Percentiles rank a stretch among this genome's conserved stretches.
These are phyloP conservation scores for Heliconius melpomene DNA, from an alignment of 1,140 invertebrate genomes.

Conservation along the genomic window DNA sequence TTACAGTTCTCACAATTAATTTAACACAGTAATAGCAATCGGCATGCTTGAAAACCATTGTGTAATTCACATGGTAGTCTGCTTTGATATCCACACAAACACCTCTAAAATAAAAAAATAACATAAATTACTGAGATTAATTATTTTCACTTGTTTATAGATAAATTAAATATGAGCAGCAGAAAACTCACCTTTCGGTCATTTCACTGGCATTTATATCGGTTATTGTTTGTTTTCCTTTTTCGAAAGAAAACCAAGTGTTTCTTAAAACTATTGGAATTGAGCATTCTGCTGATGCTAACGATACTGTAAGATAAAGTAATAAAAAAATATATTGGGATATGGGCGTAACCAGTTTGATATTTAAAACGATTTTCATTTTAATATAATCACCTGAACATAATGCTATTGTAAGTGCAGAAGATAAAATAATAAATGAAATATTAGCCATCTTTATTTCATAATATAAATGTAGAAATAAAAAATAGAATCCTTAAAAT, in stretches of 20 bases:
- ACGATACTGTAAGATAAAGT: constrained; percentile 60
- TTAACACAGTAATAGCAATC: constrained; percentile 93
- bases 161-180: neutral
- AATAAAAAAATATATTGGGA: constrained; percentile 15
- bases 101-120: constrained; percentile 79
- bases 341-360: constrained; percentile 49
- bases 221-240: constrained; percentile 90
- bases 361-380: constrained; percentile 5
- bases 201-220: constrained; percentile 90
- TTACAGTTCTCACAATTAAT: constrained; percentile 92
- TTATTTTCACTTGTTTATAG: neutral
- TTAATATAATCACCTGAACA: neutral
- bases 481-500: neutral
- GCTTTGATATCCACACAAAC: constrained; percentile 86
- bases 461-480: neutral
- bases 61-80: constrained; percentile 91
- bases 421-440: constrained; percentile 2
- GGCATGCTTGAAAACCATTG: constrained; percentile 88
- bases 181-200: constrained; percentile 79
- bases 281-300: constrained; percentile 75
- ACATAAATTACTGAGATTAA: neutral
- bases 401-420: neutral
- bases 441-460: constrained; percentile 6
- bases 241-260: constrained; percentile 95
- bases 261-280: constrained; percentile 91